Evolutionary conservation across 2,888 invertebrate genomes (phyloP).

Genomic region (Anaspis maculata): DNA sequence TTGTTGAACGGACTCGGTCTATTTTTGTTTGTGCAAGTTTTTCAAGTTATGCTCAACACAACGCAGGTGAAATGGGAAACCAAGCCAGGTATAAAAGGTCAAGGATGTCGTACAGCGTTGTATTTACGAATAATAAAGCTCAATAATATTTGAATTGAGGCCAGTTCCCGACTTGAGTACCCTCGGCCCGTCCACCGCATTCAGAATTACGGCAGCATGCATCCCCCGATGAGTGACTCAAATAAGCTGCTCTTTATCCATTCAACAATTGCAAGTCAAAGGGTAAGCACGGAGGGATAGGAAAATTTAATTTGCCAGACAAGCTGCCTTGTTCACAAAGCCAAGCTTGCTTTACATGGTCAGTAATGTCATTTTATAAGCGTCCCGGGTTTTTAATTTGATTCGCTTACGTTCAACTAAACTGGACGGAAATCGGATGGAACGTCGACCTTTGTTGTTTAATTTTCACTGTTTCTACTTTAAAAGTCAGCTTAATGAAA

Average conservation of each 20-base stretch:
- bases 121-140: too few relatives aligned
- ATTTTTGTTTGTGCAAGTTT: too few relatives aligned
- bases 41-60: too few relatives aligned
- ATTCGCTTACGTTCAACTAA: conserved; percentile 16
- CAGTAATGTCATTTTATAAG: conserved; percentile 26
- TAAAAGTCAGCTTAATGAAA: conserved; percentile 14
- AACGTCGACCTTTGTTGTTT: conserved; percentile 16
- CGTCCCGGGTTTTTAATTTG: conserved; percentile 29
- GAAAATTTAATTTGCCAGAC: conserved; percentile 17
- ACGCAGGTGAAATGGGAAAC: too few relatives aligned
- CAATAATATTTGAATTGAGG: too few relatives aligned
- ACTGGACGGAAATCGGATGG: conserved; percentile 13
- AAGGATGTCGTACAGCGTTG: too few relatives aligned
- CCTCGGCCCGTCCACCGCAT: too few relatives aligned
- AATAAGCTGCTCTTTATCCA: conserved; percentile 10
- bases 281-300: conserved; percentile 7
- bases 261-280: conserved; percentile 14
- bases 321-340: conserved; percentile 20
- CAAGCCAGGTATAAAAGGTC: too few relatives aligned
- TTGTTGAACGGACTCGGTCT: too few relatives aligned
- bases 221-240: conserved; percentile 5
- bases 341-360: conserved; percentile 21
- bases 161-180: too few relatives aligned
- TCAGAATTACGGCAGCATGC: too few relatives aligned
- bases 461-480: conserved; percentile 11